Evolutionary conservation across 2,888 invertebrate species (phyloP).

Genomic region (Macaria liturata): DNA sequence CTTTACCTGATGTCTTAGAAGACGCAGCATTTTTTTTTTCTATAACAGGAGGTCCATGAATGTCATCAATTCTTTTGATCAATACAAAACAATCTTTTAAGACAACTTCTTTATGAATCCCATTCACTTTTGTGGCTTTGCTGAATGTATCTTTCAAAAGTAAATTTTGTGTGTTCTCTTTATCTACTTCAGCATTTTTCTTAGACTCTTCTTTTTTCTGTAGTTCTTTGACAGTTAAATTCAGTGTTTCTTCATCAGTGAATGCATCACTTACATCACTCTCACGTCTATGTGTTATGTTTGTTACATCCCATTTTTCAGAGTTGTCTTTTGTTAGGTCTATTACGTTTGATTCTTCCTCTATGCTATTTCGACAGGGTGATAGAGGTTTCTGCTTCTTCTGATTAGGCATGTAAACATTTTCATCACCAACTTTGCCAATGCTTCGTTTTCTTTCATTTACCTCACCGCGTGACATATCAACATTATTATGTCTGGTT

Average conservation of each 20-base stretch:
- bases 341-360: no score
- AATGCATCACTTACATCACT: constrained; percentile 65
- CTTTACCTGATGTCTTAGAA: constrained; percentile 33
- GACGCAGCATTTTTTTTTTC: constrained; percentile 26
- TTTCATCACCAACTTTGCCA: constrained; percentile 39
- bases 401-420: constrained; percentile 34
- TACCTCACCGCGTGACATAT: constrained; percentile 38
- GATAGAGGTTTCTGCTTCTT: constrained; percentile 48
- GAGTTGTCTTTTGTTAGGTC: constrained; percentile 38
- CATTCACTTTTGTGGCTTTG: no score
- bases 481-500: constrained; percentile 44
- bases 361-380: constrained; percentile 35
- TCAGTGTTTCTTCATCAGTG: constrained; percentile 72
- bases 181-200: no score
- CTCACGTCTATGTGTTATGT: constrained; percentile 53
- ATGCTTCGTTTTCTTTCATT: constrained; percentile 40
- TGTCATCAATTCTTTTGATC: no score
- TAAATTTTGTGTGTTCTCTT: no score
- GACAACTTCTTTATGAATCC: no score
- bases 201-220: background rate
- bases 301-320: constrained; percentile 62
- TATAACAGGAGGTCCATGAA: background rate
- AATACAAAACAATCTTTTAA: no score
- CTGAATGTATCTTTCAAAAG: no score
- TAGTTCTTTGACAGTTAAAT: constrained; percentile 19